Percentiles rank a stretch among this genome's conserved stretches.
Conservation (phyloP, 2,113 vertebrate species). For the Arenaria interpres region DNA sequence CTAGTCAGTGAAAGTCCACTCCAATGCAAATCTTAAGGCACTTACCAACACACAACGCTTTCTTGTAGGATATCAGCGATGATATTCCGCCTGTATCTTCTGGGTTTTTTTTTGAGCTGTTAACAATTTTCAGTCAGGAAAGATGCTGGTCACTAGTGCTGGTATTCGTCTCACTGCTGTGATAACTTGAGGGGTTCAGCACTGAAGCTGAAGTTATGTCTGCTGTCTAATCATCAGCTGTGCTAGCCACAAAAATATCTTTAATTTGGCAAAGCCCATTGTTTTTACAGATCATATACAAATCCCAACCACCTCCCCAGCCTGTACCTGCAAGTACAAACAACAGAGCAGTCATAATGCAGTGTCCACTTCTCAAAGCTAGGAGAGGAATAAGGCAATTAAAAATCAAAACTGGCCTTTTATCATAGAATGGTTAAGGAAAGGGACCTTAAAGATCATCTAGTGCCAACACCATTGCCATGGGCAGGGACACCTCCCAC, state of each 20-base stretch:
- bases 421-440: background rate
- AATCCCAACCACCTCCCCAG: background rate
- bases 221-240: background rate
- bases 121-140: background rate
- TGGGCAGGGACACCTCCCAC: background rate
- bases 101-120: background rate
- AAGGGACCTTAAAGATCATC: background rate
- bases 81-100: background rate
- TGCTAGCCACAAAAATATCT: background rate
- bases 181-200: background rate
- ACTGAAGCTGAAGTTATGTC: background rate
- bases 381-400: background rate
- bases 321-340: background rate
- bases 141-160: background rate
- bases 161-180: background rate
- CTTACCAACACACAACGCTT: background rate
- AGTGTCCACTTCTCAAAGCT: background rate
- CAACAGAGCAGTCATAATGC: rapidly evolving
- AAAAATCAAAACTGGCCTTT: background rate
- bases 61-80: background rate
- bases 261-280: background rate
- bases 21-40: background rate
- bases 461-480: background rate
- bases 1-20: background rate
- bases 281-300: background rate